Conservation (phyloP, 2,797 vertebrate species). For the Onychomys arenicola region DNA sequence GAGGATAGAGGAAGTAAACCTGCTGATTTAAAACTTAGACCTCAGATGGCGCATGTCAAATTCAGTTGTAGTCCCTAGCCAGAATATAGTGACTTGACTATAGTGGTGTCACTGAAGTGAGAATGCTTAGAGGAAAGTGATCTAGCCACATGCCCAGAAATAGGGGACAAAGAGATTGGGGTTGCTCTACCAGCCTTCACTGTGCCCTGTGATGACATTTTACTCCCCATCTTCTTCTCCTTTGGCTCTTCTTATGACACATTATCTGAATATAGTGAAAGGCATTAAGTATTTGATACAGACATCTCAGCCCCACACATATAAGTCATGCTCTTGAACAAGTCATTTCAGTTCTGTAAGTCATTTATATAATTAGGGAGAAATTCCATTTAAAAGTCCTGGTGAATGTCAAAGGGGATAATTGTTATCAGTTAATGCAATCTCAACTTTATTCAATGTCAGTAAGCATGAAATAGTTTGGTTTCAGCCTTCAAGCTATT, state of each 20-base stretch:
- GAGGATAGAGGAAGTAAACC: background rate
- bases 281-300: constrained; percentile 44
- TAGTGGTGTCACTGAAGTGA: background rate
- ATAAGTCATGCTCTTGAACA: constrained; percentile 1
- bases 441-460: background rate
- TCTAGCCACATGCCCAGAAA: background rate
- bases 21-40: background rate
- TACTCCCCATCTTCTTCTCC: constrained; percentile 7
- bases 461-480: constrained; percentile 39
- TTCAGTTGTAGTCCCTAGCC: background rate
- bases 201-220: background rate
- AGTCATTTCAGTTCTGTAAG: constrained; percentile 43
- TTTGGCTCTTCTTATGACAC: background rate
- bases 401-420: background rate
- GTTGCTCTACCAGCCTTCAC: background rate
- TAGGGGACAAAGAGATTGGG: background rate
- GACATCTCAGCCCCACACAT: background rate
- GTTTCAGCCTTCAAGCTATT: background rate
- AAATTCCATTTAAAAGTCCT: background rate
- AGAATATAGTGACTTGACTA: constrained; percentile 14
- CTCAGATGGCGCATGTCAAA: background rate
- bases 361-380: constrained; percentile 25
- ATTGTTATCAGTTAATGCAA: background rate
- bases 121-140: background rate
- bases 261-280: background rate